Evolutionary conservation across 1,140 invertebrate species (phyloP).

Genomic region (Caenorhabditis tropicalis): DNA sequence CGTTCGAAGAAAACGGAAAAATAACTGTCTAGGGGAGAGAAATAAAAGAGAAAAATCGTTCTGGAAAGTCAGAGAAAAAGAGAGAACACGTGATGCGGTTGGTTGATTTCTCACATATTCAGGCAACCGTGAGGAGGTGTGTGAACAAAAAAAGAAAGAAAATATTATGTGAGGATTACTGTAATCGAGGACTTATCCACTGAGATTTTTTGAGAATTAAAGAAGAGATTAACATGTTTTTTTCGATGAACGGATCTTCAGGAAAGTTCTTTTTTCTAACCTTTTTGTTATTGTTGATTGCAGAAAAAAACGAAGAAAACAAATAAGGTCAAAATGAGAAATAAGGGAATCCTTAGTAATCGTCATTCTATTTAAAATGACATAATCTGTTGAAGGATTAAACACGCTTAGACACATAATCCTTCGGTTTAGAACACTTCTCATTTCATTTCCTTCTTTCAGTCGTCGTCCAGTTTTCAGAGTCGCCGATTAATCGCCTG

Average conservation of each 20-base stretch:
- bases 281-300: too few species aligned
- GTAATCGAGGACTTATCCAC: background rate
- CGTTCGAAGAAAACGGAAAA: too few species aligned
- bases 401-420: background rate
- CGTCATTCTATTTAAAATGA: background rate
- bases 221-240: too few species aligned
- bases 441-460: background rate
- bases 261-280: too few species aligned
- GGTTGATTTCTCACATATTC: background rate
- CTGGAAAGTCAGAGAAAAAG: background rate
- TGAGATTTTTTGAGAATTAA: background rate
- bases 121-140: background rate
- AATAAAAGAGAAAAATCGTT: background rate
- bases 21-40: background rate
- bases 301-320: constrained; percentile 1
- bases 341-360: background rate
- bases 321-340: background rate
- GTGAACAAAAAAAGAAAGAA: background rate
- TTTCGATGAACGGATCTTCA: too few species aligned
- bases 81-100: background rate
- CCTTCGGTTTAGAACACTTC: background rate
- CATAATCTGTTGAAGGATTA: background rate
- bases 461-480: constrained; percentile 18
- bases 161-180: background rate
- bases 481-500: constrained; percentile 5